phyloP scores from a whole-genome alignment of 2,888 invertebrate species.

The Andrena bucephala region DNA sequence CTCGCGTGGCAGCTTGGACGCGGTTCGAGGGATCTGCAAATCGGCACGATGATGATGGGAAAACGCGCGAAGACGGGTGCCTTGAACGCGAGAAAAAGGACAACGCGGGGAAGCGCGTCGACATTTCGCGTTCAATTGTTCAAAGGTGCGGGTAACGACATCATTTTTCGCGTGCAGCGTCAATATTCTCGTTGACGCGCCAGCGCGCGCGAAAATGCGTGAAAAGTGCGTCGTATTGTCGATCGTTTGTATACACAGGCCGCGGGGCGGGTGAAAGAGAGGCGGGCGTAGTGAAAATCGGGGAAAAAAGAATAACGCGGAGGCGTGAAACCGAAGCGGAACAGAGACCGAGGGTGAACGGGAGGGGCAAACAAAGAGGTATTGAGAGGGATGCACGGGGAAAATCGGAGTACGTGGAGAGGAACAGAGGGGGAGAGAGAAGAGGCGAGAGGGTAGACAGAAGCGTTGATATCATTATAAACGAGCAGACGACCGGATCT shows the following conservation, averaged over 20 bases:
- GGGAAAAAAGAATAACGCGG: slow-evolving; percentile 16
- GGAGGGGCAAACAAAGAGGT: slow-evolving; percentile 35
- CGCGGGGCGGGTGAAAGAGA: neutral
- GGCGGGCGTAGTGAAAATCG: slow-evolving; percentile 1
- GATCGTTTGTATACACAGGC: slow-evolving; percentile 31
- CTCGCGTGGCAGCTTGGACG: neutral
- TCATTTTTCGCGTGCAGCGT: slow-evolving; percentile 45
- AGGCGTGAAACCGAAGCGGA: slow-evolving; percentile 21
- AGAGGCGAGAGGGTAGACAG: slow-evolving; percentile 22
- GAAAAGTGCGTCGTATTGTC: slow-evolving; percentile 32
- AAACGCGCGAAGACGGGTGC: neutral
- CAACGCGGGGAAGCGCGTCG: neutral
- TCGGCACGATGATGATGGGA: too few species aligned
- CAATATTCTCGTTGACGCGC: slow-evolving; percentile 41
- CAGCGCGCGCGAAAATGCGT: slow-evolving; percentile 40
- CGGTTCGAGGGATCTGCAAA: neutral
- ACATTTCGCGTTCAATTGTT: slow-evolving; percentile 46
- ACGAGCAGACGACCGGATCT: slow-evolving; percentile 77
- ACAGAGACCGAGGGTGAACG: slow-evolving; percentile 11
- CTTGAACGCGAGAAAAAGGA: neutral
- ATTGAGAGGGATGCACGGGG: slow-evolving; percentile 14
- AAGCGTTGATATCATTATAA: slow-evolving; percentile 76
- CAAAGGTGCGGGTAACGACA: slow-evolving; percentile 58
- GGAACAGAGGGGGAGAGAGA: neutral
- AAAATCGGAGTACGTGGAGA: slow-evolving; percentile 12